Conservation (phyloP, 2,797 vertebrate genomes). For the Sphaeramia orbicularis region DNA sequence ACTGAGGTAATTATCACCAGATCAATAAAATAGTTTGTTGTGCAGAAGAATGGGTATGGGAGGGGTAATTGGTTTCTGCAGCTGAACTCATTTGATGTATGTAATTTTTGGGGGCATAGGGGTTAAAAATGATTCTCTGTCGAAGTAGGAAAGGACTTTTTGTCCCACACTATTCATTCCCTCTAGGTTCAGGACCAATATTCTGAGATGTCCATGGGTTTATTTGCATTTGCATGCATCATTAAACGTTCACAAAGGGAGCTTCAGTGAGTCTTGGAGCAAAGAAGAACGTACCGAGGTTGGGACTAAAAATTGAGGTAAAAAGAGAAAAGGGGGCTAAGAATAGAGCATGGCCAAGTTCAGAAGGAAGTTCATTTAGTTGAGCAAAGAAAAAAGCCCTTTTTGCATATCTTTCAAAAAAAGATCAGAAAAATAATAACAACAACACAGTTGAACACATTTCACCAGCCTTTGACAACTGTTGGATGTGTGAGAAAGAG, state of each 20-base stretch:
- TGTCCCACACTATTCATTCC: conserved; percentile 31
- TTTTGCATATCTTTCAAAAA: conserved; percentile 15
- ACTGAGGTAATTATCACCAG: conserved; percentile 87
- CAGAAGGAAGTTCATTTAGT: conserved; percentile 27
- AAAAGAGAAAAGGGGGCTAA: conserved; percentile 8
- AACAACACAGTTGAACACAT: conserved; percentile 18
- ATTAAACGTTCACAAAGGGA: conserved; percentile 70
- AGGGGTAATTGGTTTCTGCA: conserved; percentile 82
- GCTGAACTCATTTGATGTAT: conserved; percentile 73
- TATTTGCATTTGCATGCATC: conserved; percentile 75
- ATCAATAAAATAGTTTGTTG: conserved; percentile 87
- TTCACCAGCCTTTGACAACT: conserved; percentile 14
- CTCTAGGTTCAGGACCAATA: conserved; percentile 56
- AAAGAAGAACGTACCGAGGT: conserved; percentile 42
- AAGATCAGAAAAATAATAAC: conserved; percentile 20
- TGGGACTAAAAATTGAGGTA: conserved; percentile 23
- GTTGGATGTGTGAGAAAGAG: neutral
- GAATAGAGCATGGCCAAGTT: conserved; percentile 25
- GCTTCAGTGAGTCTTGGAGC: conserved; percentile 50
- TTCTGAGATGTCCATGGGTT: conserved; percentile 57
- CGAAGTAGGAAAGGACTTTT: conserved; percentile 42
- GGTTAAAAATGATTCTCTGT: conserved; percentile 61
- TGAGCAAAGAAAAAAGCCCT: conserved; percentile 11
- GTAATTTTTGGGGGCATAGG: conserved; percentile 62
- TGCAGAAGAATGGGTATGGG: conserved; percentile 69